Evolutionary conservation across 2,797 vertebrate species (phyloP).

Genomic region (Phalanger gymnotis): DNA sequence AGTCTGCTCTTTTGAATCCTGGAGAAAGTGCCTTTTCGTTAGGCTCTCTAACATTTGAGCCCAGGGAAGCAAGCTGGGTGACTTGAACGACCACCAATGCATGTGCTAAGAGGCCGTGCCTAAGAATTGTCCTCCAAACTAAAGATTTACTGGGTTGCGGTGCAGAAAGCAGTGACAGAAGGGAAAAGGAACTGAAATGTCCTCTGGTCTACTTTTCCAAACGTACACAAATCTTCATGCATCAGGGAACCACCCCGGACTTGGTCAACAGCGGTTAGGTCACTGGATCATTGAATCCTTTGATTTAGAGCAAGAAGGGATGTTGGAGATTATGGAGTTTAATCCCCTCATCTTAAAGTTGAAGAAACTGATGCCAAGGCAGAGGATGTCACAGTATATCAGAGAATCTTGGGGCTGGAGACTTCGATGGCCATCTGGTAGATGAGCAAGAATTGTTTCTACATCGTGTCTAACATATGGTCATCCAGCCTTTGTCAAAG

Average conservation of each 20-base stretch:
- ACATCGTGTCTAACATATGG: not conserved
- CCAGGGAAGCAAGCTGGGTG: not conserved
- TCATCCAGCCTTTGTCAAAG: not conserved
- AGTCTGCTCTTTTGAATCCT: not conserved
- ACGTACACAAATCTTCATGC: not conserved
- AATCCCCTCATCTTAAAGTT: not conserved
- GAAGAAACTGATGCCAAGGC: not conserved
- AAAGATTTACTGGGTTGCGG: not conserved
- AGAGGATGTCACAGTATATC: not conserved
- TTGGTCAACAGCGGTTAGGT: not conserved
- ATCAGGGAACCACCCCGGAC: not conserved
- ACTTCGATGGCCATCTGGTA: not conserved
- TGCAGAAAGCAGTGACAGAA: not conserved
- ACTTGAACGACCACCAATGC: not conserved
- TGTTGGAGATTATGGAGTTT: not conserved
- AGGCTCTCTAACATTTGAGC: not conserved
- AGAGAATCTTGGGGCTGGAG: not conserved
- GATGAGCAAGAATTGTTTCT: not conserved
- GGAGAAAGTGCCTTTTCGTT: not conserved
- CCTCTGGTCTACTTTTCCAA: not conserved
- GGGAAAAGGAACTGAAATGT: not conserved
- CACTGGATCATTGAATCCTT: not conserved
- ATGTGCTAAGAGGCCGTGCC: not conserved
- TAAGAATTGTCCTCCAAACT: not conserved
- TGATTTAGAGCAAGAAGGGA: not conserved